A percentile compares a stretch with the other conserved stretches of the same genome.
These are phyloP conservation scores for Turritopsis dohrnii DNA, from an alignment of 30 jellyfish, hydroid and myxozoan species.

Conservation along the genomic window DNA sequence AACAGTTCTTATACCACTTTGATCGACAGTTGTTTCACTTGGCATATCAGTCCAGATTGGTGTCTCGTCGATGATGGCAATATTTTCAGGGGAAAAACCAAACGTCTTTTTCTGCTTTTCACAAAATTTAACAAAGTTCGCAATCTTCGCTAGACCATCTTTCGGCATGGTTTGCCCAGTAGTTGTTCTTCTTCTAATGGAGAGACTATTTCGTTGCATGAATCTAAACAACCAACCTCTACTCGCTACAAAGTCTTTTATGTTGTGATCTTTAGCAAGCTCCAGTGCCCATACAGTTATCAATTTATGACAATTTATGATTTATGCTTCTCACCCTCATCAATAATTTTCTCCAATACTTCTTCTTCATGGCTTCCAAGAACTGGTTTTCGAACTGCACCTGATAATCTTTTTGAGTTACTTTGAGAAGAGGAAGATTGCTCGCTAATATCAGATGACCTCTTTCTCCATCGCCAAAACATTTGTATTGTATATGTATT, in stretches of 20 bases:
- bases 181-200: constrained; percentile 35
- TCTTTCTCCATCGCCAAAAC: not conserved
- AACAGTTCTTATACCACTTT: constrained; percentile 22
- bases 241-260: constrained; percentile 38
- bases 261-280: constrained; percentile 24
- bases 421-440: not conserved
- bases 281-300: constrained; percentile 36
- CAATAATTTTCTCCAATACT: constrained; percentile 34
- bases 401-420: not conserved
- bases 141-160: not conserved
- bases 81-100: constrained; percentile 36
- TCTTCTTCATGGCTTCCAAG: constrained; percentile 16
- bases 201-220: constrained; percentile 31
- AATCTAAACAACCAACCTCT: constrained; percentile 48
- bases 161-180: constrained; percentile 30
- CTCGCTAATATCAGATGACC: not conserved
- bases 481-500: no score
- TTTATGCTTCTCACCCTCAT: constrained; percentile 32
- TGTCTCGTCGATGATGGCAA: constrained; percentile 43
- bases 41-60: constrained; percentile 45
- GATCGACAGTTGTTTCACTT: constrained; percentile 32
- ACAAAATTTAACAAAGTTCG: constrained; percentile 35
- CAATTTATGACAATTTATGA: constrained; percentile 14
- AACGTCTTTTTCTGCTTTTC: constrained; percentile 26
- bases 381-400: not conserved